Conservation (phyloP, 2,888 invertebrate genomes). For the Pemphredon lugubris region DNA sequence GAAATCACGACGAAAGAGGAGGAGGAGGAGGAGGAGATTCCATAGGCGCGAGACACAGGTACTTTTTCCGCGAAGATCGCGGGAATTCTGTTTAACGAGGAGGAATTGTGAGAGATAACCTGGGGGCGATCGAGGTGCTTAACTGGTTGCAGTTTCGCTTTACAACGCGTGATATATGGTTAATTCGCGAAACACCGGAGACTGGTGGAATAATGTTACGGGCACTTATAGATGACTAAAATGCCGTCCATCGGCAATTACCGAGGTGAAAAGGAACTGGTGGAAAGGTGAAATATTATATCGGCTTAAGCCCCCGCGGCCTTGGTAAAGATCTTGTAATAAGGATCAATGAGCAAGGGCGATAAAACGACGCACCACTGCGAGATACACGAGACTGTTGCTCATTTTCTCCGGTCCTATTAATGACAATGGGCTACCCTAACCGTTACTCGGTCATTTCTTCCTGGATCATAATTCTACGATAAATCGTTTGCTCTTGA, state of each 20-base stretch:
- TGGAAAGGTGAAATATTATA: constrained; percentile 69
- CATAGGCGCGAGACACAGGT: no score
- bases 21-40: no score
- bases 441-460: constrained; percentile 34
- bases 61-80: constrained; percentile 52
- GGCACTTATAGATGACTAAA: constrained; percentile 46
- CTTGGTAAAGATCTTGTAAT: constrained; percentile 70
- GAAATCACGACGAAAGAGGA: background rate
- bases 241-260: constrained; percentile 55
- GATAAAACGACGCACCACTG: constrained; percentile 45
- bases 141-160: constrained; percentile 56
- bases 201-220: constrained; percentile 49
- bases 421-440: constrained; percentile 42
- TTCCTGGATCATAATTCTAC: constrained; percentile 22
- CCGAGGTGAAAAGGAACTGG: constrained; percentile 33
- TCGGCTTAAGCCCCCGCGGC: constrained; percentile 61
- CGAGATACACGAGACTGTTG: constrained; percentile 20
- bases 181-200: constrained; percentile 57
- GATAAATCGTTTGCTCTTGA: constrained; percentile 9
- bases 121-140: constrained; percentile 48
- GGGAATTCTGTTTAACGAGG: constrained; percentile 54
- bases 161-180: constrained; percentile 51
- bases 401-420: constrained; percentile 30
- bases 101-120: constrained; percentile 45
- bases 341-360: constrained; percentile 65